phyloP scores from a whole-genome alignment of 2,888 invertebrate species.

The Ennomos fuscantarius region DNA sequence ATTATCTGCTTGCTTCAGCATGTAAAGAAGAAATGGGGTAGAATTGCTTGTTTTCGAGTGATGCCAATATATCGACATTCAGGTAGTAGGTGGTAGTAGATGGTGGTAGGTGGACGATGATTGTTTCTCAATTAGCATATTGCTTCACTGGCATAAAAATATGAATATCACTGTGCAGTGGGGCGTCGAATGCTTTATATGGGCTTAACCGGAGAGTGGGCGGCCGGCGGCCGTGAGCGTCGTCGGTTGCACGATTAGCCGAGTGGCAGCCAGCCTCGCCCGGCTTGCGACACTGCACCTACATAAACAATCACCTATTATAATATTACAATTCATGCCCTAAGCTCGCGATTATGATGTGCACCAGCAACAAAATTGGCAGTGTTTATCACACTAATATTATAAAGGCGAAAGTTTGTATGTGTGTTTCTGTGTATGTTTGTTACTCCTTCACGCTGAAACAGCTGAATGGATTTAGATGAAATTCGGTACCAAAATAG shows the following conservation, averaged over 20 bases:
- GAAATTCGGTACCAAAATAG: too few species aligned
- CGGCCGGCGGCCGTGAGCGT: slow-evolving; percentile 80
- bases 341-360: slow-evolving; percentile 36
- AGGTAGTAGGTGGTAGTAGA: too few species aligned
- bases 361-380: slow-evolving; percentile 20
- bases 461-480: too few species aligned
- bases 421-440: too few species aligned
- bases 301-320: slow-evolving; percentile 67
- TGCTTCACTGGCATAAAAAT: slow-evolving; percentile 74
- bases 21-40: too few species aligned
- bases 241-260: slow-evolving; percentile 70
- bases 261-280: slow-evolving; percentile 58
- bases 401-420: too few species aligned
- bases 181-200: slow-evolving; percentile 76
- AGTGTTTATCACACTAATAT: too few species aligned
- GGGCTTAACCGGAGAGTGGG: slow-evolving; percentile 81
- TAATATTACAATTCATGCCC: slow-evolving; percentile 44
- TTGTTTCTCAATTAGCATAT: slow-evolving; percentile 71
- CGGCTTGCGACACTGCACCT: slow-evolving; percentile 69
- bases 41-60: too few species aligned
- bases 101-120: slow-evolving; percentile 34
- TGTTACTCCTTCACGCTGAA: too few species aligned
- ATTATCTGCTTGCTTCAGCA: slow-evolving; percentile 1
- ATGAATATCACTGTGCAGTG: slow-evolving; percentile 74
- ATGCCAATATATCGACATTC: too few species aligned